A percentile compares a stretch with the other conserved stretches of the same genome.
Evolutionary conservation across 2,797 vertebrate genomes (phyloP).

Genomic region (Mormyrus proboscirostris): DNA sequence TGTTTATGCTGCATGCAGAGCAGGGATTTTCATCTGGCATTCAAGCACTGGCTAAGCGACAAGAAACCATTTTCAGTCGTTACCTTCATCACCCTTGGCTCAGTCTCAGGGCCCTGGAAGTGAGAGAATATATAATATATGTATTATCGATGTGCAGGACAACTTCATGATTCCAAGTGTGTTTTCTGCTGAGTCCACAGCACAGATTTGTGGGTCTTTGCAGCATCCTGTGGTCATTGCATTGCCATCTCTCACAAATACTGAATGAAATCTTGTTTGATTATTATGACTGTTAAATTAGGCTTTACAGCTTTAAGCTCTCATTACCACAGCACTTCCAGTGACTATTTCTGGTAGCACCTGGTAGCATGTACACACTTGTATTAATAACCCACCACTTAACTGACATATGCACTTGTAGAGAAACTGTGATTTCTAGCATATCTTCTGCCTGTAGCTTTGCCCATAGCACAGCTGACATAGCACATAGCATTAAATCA

Average conservation of each 20-base stretch:
- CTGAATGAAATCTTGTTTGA: background rate
- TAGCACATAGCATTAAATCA: no score
- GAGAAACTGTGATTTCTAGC: background rate
- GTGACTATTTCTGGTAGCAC: background rate
- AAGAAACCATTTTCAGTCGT: background rate
- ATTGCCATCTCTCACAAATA: background rate
- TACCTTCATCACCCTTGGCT: background rate
- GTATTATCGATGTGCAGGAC: no score
- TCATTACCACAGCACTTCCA: background rate
- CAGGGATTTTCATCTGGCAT: background rate
- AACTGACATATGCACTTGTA: background rate
- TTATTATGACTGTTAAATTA: background rate
- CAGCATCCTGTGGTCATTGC: background rate
- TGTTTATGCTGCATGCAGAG: background rate
- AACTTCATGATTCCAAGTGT: background rate
- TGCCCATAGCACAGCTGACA: background rate
- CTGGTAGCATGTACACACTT: background rate
- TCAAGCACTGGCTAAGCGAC: background rate
- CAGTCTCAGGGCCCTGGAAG: background rate
- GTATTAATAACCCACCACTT: background rate
- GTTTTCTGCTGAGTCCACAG: background rate
- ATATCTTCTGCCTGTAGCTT: background rate
- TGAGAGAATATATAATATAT: no score
- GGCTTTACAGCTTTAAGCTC: background rate
- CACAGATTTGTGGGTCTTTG: background rate